A percentile compares a stretch with the other conserved stretches of the same genome.
Evolutionary conservation across 2,888 invertebrate species (phyloP).

Genomic region (Hoplodrina blanda): DNA sequence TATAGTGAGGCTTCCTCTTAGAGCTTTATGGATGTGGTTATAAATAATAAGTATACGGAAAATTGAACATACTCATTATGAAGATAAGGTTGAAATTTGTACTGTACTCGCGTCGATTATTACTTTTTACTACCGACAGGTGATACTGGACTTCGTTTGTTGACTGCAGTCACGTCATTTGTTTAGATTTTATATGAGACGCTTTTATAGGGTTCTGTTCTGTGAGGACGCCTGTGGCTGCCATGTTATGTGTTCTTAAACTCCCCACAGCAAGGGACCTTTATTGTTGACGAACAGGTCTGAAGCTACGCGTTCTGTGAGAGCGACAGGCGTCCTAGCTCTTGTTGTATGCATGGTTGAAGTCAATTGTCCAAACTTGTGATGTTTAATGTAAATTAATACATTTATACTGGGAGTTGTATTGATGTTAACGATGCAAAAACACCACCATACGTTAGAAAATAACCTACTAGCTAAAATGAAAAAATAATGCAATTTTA

Average conservation of each 20-base stretch:
- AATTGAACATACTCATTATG: slow-evolving; percentile 88
- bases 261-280: neutral
- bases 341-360: slow-evolving; percentile 48
- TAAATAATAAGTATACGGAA: slow-evolving; percentile 85
- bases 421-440: slow-evolving; percentile 19
- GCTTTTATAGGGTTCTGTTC: slow-evolving; percentile 54
- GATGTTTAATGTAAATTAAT: slow-evolving; percentile 60
- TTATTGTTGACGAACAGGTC: neutral
- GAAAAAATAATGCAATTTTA: neutral
- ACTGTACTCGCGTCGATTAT: slow-evolving; percentile 74
- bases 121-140: slow-evolving; percentile 60
- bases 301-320: neutral
- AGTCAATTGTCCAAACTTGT: slow-evolving; percentile 71
- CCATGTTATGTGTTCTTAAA: neutral
- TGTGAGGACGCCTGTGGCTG: slow-evolving; percentile 48
- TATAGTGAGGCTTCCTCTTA: slow-evolving; percentile 90
- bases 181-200: slow-evolving; percentile 59
- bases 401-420: slow-evolving; percentile 37
- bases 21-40: slow-evolving; percentile 88
- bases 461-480: neutral
- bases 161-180: slow-evolving; percentile 60
- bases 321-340: slow-evolving; percentile 27
- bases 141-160: slow-evolving; percentile 57
- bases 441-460: neutral
- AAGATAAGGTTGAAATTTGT: slow-evolving; percentile 80